Evolutionary conservation across 1,140 invertebrate species (phyloP), one percentile per base, ranked within the genome.

Genomic region (Aphidius gifuensis): DNA sequence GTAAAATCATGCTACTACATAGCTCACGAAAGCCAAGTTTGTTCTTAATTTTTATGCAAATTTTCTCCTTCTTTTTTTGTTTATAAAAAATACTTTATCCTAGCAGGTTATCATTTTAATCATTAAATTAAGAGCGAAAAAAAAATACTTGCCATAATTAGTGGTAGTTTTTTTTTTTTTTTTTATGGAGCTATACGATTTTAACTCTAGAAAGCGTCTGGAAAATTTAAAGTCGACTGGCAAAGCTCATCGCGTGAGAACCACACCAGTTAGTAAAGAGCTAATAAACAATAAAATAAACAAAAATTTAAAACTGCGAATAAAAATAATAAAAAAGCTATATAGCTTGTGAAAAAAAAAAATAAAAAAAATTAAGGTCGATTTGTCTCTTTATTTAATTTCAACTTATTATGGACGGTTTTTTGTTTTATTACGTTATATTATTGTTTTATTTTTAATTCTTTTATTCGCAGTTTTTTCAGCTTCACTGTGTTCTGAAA

Each of bases 351-450:
- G 40, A 23, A 16, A 7, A 44, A 44, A 57, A 45, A 57, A 23
- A n/a, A 11, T n/a, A 32, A 46, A 9, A n/a, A 23, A 59, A 16
- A 5, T 6, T 38, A 40, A 9, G 38, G 48, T 45, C 51, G 40
- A 55, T 56, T 48, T 60, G 44, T 60, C 59, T 60, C 48, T 44
- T 39, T 40, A 39, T 61, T 55, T 61, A 38, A 49, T 60, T 60
- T 64, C 38, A 40, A 23, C 16, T 21, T 16, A 43, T 47, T 50
- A 23, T 48, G 9, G 47, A 6, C 23, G 39, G 32, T 54, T 60
- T 16, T 56, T 32, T 32, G 23, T 32, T 32, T 32, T 32, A 32
- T 32, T 3, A 32, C 4, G 23, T 48, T 59, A 47, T 23, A 44
- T 39, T 42, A 8, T 21, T 4, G 9, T 21, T 58, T 21, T 54